Evolutionary conservation across 2,113 vertebrate species (phyloP), one percentile per base, ranked within the genome.

Genomic region (Callocephalon fimbriatum): DNA sequence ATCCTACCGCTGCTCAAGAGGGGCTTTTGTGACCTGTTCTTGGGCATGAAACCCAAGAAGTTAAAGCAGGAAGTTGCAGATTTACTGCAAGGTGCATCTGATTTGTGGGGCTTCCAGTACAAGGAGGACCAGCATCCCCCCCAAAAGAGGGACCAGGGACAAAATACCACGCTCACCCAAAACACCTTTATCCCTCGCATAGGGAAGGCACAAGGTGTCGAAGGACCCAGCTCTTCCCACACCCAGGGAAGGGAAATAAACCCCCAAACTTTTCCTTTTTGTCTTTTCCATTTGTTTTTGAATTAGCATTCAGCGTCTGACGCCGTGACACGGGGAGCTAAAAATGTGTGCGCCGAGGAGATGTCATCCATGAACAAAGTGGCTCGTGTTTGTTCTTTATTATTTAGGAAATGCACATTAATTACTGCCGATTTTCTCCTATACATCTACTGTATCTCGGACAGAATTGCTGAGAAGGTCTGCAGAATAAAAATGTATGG

Each of bases 401-500:
- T 98, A 97, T 97, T 96, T 95, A 94, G 96, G 97, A 98, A 97
- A 93, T 97, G 94, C 97, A 98, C 93, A 97, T 98, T 98, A 98
- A 98, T 98, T 98, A 97, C 96, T 70, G 45, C 95, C 97, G 93
- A 98, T 97, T 97, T 97, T 96, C 96, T 97, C 96, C 97, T 97
- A 97, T 87, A 94, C 80, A 78, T 95, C 91, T 89, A 94, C 95
- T 94, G 93, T 92, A 71, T 88, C 75, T 71, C 97, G 97, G 97
- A 97, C 97, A 97, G 97, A 98, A 97, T 92, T 96, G 97, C 98
- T 98, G 97, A 98, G 97, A 98, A 98, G 95, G 94, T 97, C 98
- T 93, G 56, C 94, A 97, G 98, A 98, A 98, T 97, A 98, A 98
- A 98, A 98, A 98, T 94, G 98, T 98, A 98, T 97, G 96, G 97